Conservation (phyloP, 2,888 invertebrate species). For the Drosophila borealis region DNA sequence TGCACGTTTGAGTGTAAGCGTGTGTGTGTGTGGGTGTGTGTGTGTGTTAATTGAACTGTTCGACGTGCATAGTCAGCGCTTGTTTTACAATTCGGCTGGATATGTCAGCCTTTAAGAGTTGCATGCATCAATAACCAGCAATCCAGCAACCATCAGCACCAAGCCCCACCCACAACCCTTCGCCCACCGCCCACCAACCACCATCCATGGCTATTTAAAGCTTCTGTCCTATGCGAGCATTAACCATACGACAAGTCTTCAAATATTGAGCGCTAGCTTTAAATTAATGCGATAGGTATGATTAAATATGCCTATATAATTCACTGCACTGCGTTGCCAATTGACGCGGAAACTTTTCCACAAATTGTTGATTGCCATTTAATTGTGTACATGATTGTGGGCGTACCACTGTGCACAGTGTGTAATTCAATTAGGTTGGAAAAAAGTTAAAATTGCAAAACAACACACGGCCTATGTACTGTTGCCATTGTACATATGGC, state of each 20-base stretch:
- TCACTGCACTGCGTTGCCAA: slow-evolving; percentile 28
- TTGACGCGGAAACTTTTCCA: slow-evolving; percentile 36
- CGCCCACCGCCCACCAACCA: not conserved
- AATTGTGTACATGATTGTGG: slow-evolving; percentile 44
- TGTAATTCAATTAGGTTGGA: slow-evolving; percentile 25
- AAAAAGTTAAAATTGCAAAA: slow-evolving; percentile 22
- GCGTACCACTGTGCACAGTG: slow-evolving; percentile 19
- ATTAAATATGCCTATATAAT: slow-evolving; percentile 43
- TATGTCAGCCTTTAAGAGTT: slow-evolving; percentile 27
- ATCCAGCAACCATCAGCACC: not conserved
- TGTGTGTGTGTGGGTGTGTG: slow-evolving; percentile 25
- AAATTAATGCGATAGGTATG: slow-evolving; percentile 26
- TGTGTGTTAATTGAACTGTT: slow-evolving; percentile 44
- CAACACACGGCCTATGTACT: not conserved
- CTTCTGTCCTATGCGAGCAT: slow-evolving; percentile 10
- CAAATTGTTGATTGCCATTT: slow-evolving; percentile 50
- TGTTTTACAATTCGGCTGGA: slow-evolving; percentile 58
- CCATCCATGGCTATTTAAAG: slow-evolving; percentile 10
- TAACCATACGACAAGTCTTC: slow-evolving; percentile 10
- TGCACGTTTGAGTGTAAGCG: slow-evolving; percentile 1
- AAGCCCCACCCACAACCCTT: not conserved
- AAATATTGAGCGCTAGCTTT: not conserved
- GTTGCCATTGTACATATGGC: not conserved
- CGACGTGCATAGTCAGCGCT: slow-evolving; percentile 64
- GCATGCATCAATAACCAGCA: slow-evolving; percentile 20